These are phyloP conservation scores for Oncorhynchus kisutch DNA, from an alignment of 2,113 vertebrate species.

Conservation along the genomic window DNA sequence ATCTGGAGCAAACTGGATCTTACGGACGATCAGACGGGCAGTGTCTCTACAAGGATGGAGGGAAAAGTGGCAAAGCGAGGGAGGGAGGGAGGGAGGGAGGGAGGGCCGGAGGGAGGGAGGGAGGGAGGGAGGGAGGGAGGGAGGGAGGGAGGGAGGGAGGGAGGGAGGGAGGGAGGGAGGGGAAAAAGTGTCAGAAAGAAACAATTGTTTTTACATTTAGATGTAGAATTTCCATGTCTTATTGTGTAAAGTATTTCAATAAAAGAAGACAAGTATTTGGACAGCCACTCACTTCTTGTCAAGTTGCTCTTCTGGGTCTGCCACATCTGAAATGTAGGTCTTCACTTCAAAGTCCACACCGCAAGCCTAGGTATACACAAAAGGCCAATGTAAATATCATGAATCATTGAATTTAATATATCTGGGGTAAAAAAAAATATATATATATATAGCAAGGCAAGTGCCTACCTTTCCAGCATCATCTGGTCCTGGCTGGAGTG, in stretches of 20 bases:
- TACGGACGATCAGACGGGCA: slow-evolving; percentile 82
- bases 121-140: no score
- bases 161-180: no score
- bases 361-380: slow-evolving; percentile 73
- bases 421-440: no score
- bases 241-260: not conserved
- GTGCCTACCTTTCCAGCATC: slow-evolving; percentile 72
- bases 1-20: slow-evolving; percentile 84
- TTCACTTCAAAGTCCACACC: slow-evolving; percentile 92
- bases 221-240: no score
- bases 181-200: not conserved
- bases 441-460: not conserved
- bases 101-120: no score
- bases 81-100: no score
- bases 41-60: slow-evolving; percentile 75
- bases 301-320: slow-evolving; percentile 84
- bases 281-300: slow-evolving; percentile 80
- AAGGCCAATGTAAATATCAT: not conserved
- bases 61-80: not conserved
- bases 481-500: slow-evolving; percentile 70
- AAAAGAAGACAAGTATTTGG: not conserved
- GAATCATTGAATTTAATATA: no score
- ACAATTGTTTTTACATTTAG: no score
- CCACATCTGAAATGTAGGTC: slow-evolving; percentile 76
- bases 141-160: no score